Base-by-base conservation (phyloP, 2,888 invertebrate genomes). In the Tanypteryx hageni region DNA sequence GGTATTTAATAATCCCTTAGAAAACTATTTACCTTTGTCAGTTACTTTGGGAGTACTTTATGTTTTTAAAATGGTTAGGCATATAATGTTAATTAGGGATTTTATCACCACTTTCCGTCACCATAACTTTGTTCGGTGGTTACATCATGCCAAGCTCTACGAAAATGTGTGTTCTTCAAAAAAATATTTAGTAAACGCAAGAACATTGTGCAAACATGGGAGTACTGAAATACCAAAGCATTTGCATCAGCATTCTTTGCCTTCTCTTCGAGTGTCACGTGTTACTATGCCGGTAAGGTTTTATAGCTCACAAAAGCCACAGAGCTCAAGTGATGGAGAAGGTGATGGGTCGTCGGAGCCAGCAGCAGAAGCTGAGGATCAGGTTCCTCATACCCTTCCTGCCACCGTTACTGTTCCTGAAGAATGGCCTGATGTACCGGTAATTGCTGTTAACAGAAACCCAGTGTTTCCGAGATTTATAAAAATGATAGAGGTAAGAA, bases 391-490 rank as follows among this genome's bases (percentile, higher is more conserved):
- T 86, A 84, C 93, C 16, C 93, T 98, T 93, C 98, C 99, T 89
- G 98, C 98, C 0, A 98, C 99, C 0, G 98, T 99, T 86, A 98
- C 98, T 22, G 98, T 99, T 58, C 99, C 99, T 0, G 99, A 99
- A 95, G 97, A 98, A 14, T 99, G 99, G 98, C 99, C 99, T 0
- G 97, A 98, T 95, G 97, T 99, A 31, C 99, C 99, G 5, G 97
- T 99, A 13, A 97, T 99, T 93, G 99, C 99, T 0, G 98, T 99
- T 93, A 97, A 96, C 94, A 97, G 99, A 94, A 98, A 99, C 96
- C 99, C 99, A 8, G 98, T 99, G 0, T 99, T 99, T 95, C 99
- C 99, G 31, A 97, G 98, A 94, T 99, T 99, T 95, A 99, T 99
- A 94, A 99, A 99, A 96, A 97, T 99, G 93, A 97, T 99, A 93